A percentile compares a stretch with the other conserved stretches of the same genome.
These are phyloP conservation scores for Siniperca knerii DNA, from an alignment of 2,113 vertebrate genomes.

Conservation along the genomic window DNA sequence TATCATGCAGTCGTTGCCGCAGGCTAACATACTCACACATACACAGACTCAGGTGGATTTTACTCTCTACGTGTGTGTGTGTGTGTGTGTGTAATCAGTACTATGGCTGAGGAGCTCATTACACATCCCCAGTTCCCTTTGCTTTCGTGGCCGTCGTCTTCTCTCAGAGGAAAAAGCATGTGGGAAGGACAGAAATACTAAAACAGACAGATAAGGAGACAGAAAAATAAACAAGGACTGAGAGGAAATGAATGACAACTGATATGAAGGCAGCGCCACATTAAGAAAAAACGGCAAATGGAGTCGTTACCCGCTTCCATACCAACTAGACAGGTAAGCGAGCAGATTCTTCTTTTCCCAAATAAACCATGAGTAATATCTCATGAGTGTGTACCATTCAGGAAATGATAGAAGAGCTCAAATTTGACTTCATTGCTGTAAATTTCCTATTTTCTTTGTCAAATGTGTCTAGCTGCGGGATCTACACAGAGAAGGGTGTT, in stretches of 20 bases:
- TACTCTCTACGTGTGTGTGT: slow-evolving; percentile 1
- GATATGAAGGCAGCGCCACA: not conserved
- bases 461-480: not conserved
- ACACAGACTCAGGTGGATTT: slow-evolving; percentile 56
- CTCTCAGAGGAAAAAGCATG: not conserved
- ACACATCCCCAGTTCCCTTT: slow-evolving; percentile 27
- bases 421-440: not conserved
- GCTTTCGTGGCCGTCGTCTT: slow-evolving; percentile 7
- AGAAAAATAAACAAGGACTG: slow-evolving; percentile 23
- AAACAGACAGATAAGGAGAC: slow-evolving; percentile 32
- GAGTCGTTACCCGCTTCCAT: slow-evolving; percentile 17
- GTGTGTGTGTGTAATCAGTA: slow-evolving; percentile 25
- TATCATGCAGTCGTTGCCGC: slow-evolving; percentile 55
- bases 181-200: not conserved
- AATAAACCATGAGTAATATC: slow-evolving; percentile 1
- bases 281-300: not conserved
- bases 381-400: not conserved
- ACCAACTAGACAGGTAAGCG: not conserved
- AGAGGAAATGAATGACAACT: slow-evolving; percentile 1
- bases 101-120: slow-evolving; percentile 61
- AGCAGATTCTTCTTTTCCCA: not conserved
- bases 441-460: not conserved
- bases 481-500: not conserved
- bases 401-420: not conserved
- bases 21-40: slow-evolving; percentile 50